A percentile compares a stretch with the other conserved stretches of the same genome.
Evolutionary conservation across 2,888 invertebrate genomes (phyloP).

Genomic region (Machimus rusticus): DNA sequence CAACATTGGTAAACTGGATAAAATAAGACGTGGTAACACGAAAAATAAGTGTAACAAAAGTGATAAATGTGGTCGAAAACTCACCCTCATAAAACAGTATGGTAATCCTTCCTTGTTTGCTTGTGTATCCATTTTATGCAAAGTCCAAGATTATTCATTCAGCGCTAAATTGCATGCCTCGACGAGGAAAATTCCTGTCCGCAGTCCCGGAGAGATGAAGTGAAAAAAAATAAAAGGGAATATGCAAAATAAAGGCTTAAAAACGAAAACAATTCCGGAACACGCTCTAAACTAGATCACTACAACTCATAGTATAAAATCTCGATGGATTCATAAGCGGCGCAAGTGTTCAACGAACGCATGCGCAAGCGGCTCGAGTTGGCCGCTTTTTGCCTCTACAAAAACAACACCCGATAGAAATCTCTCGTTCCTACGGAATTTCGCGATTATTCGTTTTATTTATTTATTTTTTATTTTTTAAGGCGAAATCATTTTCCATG

Average conservation of each 20-base stretch:
- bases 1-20: neutral
- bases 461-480: neutral
- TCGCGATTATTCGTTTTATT: neutral
- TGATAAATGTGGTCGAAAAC: neutral
- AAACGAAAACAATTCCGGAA: neutral
- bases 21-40: neutral
- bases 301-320: neutral
- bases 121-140: constrained; percentile 38
- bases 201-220: neutral
- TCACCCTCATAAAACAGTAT: constrained; percentile 35
- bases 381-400: neutral
- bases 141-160: constrained; percentile 25
- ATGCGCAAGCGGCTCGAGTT: neutral
- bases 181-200: neutral
- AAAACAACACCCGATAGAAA: neutral
- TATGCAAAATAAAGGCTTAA: neutral
- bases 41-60: neutral
- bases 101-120: constrained; percentile 34
- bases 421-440: neutral
- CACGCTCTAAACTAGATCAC: constrained; percentile 32
- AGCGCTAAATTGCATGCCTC: constrained; percentile 27
- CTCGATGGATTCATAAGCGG: neutral
- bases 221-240: neutral
- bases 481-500: neutral
- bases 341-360: constrained; percentile 13